Evolutionary conservation across 2,113 vertebrate species (phyloP), one percentile per base, ranked within the genome.

Genomic region (Boulengeromyrus knoepffleri): DNA sequence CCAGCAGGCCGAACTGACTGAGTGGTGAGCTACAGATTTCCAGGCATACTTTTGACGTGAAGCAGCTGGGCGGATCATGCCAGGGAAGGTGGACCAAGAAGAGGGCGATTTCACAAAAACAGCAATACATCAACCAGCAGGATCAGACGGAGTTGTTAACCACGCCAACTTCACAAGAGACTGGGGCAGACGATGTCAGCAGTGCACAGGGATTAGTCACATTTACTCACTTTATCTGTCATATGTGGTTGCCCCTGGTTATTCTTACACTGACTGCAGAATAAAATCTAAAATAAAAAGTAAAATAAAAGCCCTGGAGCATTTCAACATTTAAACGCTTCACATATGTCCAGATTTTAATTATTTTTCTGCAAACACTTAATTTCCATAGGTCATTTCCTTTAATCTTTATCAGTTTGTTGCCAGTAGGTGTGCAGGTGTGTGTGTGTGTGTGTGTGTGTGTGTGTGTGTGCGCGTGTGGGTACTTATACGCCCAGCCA

Each of bases 361-460:
- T 42, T 36, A 24, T 21, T 85, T 24, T 56, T 36, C 53, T 88
- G 85, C 15, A 88, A 88, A 27, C 49, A 52, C 31, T 58, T 24
- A 24, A 31, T 46, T 88, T 88, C 24, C 56, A 88, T 42, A 42
- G 52, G 87, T 46, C 15, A 45, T 7, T 45, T 12, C 3, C 36
- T 62, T 88, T 89, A 21, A 58, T 45, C 50, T 36, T 52, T 49
- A 70, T 39, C 70, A 46, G 15, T 49, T 77, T 84, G 42, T 15
- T 58, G 77, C 36, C 27, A 45, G 89, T 39, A 86, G 2, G 5
- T 19, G 47, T 50, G 80, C 21, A 42, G 87, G 56, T 90, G n/a
- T 87, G 56, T 87, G 74, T 90, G 84, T 89, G 89, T 19, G 52
- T 19, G 52, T 5, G 52, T 53, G 52, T 6, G 56, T 90, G n/a